A percentile compares a stretch with the other conserved stretches of the same genome.
phyloP scores from a whole-genome alignment of 2,888 invertebrate species.

The Hirtodrosophila confusa region DNA sequence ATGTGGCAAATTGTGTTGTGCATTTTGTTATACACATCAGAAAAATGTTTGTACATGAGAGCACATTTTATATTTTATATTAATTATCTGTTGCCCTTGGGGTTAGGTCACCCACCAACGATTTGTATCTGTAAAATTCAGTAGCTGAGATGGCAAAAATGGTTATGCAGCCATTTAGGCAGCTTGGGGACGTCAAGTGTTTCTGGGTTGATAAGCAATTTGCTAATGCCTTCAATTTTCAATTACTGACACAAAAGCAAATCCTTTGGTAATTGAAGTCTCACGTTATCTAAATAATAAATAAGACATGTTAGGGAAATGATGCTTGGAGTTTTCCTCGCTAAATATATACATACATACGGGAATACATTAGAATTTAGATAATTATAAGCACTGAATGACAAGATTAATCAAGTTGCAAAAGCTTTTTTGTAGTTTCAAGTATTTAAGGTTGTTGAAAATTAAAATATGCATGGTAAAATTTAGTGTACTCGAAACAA shows the following conservation, averaged over 20 bases:
- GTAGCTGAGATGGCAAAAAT: constrained; percentile 16
- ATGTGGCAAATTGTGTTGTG: constrained; percentile 3
- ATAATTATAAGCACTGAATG: too few relatives aligned
- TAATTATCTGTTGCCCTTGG: constrained; percentile 43
- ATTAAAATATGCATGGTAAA: too few relatives aligned
- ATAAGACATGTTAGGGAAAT: too few relatives aligned
- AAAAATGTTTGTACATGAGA: constrained; percentile 7
- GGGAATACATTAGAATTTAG: too few relatives aligned
- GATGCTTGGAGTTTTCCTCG: too few relatives aligned
- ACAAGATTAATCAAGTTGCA: too few relatives aligned
- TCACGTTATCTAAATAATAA: neutral
- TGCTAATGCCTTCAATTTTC: constrained; percentile 34
- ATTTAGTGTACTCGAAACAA: too few relatives aligned
- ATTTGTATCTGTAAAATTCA: constrained; percentile 7
- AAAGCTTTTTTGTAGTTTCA: too few relatives aligned
- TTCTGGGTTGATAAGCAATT: constrained; percentile 42
- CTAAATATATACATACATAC: too few relatives aligned
- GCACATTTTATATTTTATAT: constrained; percentile 13
- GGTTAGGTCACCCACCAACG: constrained; percentile 38
- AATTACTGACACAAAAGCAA: constrained; percentile 30
- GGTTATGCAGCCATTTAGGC: neutral
- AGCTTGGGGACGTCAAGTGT: constrained; percentile 13
- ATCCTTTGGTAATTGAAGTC: constrained; percentile 22
- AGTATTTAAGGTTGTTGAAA: too few relatives aligned
- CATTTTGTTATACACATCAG: constrained; percentile 14